Evolutionary conservation across 2,888 invertebrate species (phyloP), one percentile per base, ranked within the genome.

Genomic region (Drosophila koepferae): DNA sequence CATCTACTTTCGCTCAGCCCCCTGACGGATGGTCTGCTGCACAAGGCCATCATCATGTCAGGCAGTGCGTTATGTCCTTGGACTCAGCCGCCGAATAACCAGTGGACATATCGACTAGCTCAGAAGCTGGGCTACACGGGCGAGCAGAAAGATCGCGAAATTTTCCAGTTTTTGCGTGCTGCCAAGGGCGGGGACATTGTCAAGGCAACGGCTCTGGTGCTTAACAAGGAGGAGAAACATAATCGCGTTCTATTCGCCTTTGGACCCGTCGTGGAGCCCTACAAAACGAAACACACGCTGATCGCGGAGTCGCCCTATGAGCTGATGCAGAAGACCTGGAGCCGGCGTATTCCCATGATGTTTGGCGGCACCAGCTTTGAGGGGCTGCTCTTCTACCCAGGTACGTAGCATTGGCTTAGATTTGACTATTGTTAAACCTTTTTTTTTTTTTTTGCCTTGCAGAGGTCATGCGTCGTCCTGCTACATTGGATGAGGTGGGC

Each of bases 1-100:
- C 94, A 94, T 80, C 91, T 92, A 44, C 90, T 94, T n/a, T 82
- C 94, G 49, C 75, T 94, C 3, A 94, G 94, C 2, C 93, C 93
- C 8, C 92, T 93, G 72, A 92, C 94, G 0, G 93, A 93, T 82
- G 92, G 90, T 3, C 74, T 93, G 5, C 77, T 93, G 43, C 90
- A 92, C 75, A 92, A 90, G 72, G 91, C 90, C 1, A 92, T 93
- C 20, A 56, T 91, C 2, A 92, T 92, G 92, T 93, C 92, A 2
- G 93, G 93, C 23, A 87, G 82, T 43, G 86, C 90, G 0, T 64
- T 92, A 12, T 86, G 91, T 38, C 91, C 92, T 0, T 93, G 93
- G 93, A 89, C 91, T 0, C 63, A 79, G 5, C 80, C 89, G 4
- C 90, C 90, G 0, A 67, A 72, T 2, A 88, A 83, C 41, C 79